Base-by-base conservation (phyloP, 2,888 invertebrate genomes). In the Augiades crinisus region DNA sequence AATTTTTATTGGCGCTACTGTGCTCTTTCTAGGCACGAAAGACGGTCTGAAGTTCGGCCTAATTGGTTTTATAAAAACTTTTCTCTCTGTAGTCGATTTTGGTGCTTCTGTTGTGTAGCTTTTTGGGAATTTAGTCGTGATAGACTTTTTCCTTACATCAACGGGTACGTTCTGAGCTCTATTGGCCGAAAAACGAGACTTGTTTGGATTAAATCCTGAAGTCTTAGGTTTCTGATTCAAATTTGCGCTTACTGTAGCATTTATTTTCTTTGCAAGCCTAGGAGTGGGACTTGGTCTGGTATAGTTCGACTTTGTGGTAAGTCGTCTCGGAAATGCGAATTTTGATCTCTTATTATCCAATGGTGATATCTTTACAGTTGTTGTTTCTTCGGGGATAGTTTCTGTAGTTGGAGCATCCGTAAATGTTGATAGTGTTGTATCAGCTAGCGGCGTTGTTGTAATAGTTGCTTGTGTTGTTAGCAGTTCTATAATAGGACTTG, bases 101-200 rank as follows among this genome's bases (percentile, higher is more conserved):
- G 87, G 82, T 3, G 71, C 54, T 60, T 84, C 85, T 5, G 88
- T 88, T 0, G 87, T 85, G 30, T 70, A 81, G 1, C 67, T 66
- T 70, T 73, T 82, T 40, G 56, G 17, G 36, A 68, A 55, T 68
- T 76, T 85, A 13, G 70, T 54, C 30, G 60, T 61, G 0, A 53
- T 64, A 3, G 61, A 33, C 47, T 67, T 73, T 56, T 80, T 87
- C 60, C 75, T 83, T 7, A 76, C 37, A 59, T 90, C 89, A 38
- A 88, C 66, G 6, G 90, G 90, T 3, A 89, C 82, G 40, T 89
- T 90, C 68, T 88, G 87, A 13, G 73, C 68, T 59, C 90, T 75
- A 31, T 62, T 80, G 2, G 62, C 75, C 4, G 78, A 70, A 55
- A 87, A 85, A 43, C 89, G 73, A 3, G 81, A 75, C 59, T 81